Percentiles rank a stretch among this genome's conserved stretches.
phyloP scores from a whole-genome alignment of 2,888 invertebrate species.

The Clistopyga incitator region DNA sequence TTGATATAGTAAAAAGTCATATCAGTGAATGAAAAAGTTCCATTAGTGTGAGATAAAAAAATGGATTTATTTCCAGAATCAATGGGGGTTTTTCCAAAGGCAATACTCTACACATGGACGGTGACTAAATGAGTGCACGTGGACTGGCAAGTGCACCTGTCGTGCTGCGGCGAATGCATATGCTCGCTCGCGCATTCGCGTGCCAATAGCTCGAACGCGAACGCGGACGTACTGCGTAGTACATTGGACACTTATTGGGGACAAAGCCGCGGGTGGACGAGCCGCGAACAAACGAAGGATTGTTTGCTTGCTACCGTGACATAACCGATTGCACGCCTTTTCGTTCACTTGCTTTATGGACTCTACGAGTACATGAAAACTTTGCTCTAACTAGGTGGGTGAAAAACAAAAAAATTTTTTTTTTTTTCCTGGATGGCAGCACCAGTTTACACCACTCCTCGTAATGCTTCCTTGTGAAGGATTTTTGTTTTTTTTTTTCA shows the following conservation, averaged over 20 bases:
- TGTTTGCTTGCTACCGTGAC: conserved; percentile 52
- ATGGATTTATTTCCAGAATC: not conserved
- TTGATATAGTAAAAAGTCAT: too few species aligned
- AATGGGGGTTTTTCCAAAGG: not conserved
- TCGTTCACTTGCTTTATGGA: conserved; percentile 2
- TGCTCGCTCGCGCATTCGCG: conserved; percentile 39
- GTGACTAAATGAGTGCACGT: conserved; percentile 15
- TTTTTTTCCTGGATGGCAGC: too few species aligned
- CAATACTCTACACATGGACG: conserved; percentile 3
- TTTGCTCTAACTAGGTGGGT: not conserved
- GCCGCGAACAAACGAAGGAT: conserved; percentile 38
- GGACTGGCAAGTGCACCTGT: conserved; percentile 29
- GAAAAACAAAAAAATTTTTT: not conserved
- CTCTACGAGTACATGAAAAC: not conserved
- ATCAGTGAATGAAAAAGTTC: not conserved
- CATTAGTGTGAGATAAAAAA: not conserved
- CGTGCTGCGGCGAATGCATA: conserved; percentile 8
- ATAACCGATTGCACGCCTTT: conserved; percentile 50
- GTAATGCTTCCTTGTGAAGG: too few species aligned
- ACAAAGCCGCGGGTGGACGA: conserved; percentile 45
- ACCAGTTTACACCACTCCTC: too few species aligned
- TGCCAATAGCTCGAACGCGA: conserved; percentile 53
- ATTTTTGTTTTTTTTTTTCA: too few species aligned
- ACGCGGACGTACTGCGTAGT: conserved; percentile 63
- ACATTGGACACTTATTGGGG: conserved; percentile 51